Evolutionary conservation across 2,797 vertebrate species (phyloP).

Genomic region (Florisuga fusca): DNA sequence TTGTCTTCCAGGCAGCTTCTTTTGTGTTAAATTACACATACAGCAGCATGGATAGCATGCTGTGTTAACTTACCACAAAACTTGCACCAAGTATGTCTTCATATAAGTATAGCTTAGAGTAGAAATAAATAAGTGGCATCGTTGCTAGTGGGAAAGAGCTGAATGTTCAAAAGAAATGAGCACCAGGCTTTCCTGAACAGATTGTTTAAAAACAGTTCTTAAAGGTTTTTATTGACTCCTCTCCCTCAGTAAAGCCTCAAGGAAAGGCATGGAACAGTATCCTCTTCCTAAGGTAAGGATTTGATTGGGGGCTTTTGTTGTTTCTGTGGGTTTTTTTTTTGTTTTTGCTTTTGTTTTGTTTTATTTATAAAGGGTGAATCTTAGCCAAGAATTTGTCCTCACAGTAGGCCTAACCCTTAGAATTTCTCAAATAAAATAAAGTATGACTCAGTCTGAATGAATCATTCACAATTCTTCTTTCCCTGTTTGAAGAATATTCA

Average conservation of each 20-base stretch:
- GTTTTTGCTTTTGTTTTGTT: neutral
- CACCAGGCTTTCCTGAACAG: neutral
- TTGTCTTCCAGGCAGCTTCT: neutral
- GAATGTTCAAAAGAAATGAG: neutral
- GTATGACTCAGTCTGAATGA: conserved; percentile 50
- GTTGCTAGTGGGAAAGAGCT: neutral
- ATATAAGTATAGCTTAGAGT: neutral
- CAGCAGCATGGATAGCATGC: neutral
- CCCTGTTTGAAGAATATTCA: neutral
- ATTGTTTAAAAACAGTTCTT: neutral
- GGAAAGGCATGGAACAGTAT: neutral
- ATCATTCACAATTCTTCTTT: conserved; percentile 39
- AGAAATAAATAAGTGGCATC: neutral
- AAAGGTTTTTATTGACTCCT: neutral
- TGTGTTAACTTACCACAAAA: neutral
- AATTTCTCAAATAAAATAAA: conserved; percentile 45
- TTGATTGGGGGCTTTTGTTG: neutral
- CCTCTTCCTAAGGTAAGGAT: neutral
- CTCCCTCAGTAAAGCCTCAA: neutral
- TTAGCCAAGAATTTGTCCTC: conserved; percentile 23
- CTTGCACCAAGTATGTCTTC: neutral
- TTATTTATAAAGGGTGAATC: neutral
- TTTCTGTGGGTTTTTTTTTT: neutral
- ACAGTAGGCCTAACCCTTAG: conserved; percentile 26
- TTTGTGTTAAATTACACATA: neutral